These are phyloP conservation scores for Eudemis profundana DNA, from an alignment of 2,888 invertebrate genomes.

Conservation along the genomic window DNA sequence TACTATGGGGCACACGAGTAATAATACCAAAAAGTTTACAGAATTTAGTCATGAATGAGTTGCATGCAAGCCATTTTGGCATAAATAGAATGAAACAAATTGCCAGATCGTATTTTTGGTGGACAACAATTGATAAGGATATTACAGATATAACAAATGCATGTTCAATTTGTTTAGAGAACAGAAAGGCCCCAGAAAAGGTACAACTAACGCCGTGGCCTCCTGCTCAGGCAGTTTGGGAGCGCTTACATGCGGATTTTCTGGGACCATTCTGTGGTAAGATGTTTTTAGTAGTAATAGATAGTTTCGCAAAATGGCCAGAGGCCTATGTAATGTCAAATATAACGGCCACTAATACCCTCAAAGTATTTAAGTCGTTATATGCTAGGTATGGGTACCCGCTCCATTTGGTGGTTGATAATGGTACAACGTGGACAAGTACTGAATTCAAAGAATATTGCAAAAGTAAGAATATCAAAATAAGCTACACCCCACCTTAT, in stretches of 20 bases:
- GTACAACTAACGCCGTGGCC: constrained; percentile 15
- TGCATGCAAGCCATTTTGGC: constrained; percentile 44
- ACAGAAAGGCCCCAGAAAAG: constrained; percentile 9
- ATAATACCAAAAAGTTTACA: constrained; percentile 35
- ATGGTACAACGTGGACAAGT: constrained; percentile 27
- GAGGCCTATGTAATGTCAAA: constrained; percentile 18
- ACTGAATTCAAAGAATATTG: constrained; percentile 17
- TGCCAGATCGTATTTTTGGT: constrained; percentile 38
- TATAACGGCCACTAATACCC: constrained; percentile 8
- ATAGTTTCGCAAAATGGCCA: constrained; percentile 19
- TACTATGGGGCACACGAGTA: constrained; percentile 42
- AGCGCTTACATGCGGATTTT: constrained; percentile 42
- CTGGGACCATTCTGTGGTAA: constrained; percentile 9
- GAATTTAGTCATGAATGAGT: constrained; percentile 27
- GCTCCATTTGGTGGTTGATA: constrained; percentile 15
- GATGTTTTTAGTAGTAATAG: not conserved
- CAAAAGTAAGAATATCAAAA: constrained; percentile 10
- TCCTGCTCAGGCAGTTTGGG: constrained; percentile 31
- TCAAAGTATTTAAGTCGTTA: constrained; percentile 4
- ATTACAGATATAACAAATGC: constrained; percentile 25
- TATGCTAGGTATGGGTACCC: constrained; percentile 9
- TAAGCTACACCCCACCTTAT: constrained; percentile 15
- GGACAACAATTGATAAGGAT: constrained; percentile 26
- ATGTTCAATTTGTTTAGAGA: constrained; percentile 27
- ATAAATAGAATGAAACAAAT: constrained; percentile 31